Conservation (phyloP, 2,797 vertebrate species). For the Phataginus tricuspis region DNA sequence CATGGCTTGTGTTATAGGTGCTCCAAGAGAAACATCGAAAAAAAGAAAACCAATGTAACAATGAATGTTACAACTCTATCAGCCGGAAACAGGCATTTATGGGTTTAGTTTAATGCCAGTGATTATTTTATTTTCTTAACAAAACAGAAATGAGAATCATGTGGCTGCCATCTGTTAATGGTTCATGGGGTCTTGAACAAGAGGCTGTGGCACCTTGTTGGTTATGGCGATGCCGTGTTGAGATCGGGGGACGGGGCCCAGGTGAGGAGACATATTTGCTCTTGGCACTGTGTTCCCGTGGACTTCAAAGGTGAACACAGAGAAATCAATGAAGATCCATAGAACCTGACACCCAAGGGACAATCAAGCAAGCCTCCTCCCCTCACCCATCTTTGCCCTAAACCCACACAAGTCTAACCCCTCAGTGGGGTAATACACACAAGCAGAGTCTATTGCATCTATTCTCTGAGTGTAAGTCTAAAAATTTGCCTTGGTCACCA, state of each 20-base stretch:
- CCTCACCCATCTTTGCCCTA: neutral
- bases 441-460: neutral
- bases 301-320: neutral
- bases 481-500: neutral
- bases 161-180: neutral
- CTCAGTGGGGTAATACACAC: neutral
- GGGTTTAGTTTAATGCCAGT: neutral
- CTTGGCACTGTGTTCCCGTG: rapidly evolving
- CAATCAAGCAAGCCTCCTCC: neutral
- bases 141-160: neutral
- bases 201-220: neutral
- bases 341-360: neutral
- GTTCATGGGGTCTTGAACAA: neutral
- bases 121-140: conserved; percentile 62
- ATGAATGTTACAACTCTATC: neutral
- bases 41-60: conserved; percentile 15
- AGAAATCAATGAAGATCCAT: neutral
- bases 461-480: neutral
- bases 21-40: neutral
- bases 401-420: neutral
- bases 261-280: neutral
- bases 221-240: neutral
- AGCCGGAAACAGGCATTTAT: conserved; percentile 57
- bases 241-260: neutral
- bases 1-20: conserved; percentile 72